These are phyloP conservation scores for Cairina moschata DNA, from an alignment of 2,113 vertebrate species.

Conservation along the genomic window DNA sequence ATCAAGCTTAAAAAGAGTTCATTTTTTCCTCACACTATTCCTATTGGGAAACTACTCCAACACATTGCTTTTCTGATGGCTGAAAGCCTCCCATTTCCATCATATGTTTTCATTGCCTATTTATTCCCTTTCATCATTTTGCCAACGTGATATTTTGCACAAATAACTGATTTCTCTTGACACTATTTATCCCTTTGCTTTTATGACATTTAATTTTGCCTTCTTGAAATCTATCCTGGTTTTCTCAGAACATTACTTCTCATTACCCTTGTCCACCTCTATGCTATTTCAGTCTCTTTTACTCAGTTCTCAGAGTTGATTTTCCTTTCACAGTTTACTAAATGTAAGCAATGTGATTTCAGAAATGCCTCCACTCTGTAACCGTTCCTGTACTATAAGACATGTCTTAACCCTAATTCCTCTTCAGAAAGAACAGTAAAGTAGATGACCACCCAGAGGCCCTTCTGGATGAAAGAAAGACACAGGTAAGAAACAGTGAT, in stretches of 20 bases:
- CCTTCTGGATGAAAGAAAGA: background rate
- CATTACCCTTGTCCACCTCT: background rate
- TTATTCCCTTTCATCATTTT: background rate
- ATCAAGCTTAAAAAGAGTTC: background rate
- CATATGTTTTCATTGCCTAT: background rate
- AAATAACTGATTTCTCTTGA: background rate
- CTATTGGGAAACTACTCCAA: background rate
- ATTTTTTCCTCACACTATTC: background rate
- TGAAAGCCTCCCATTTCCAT: background rate
- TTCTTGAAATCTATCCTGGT: background rate
- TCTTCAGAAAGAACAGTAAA: background rate
- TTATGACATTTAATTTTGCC: background rate
- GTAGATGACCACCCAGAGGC: background rate
- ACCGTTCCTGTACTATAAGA: background rate
- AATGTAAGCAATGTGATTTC: background rate
- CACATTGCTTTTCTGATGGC: background rate
- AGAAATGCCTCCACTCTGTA: background rate
- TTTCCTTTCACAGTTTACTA: background rate
- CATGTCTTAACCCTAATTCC: background rate
- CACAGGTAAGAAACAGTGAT: background rate
- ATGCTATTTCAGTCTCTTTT: background rate
- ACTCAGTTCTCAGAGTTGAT: background rate
- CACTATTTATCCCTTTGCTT: background rate
- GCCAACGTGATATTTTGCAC: background rate
- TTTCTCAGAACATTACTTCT: background rate